Base-by-base conservation (phyloP, 2,888 invertebrate species). In the Crocallis elinguaria region DNA sequence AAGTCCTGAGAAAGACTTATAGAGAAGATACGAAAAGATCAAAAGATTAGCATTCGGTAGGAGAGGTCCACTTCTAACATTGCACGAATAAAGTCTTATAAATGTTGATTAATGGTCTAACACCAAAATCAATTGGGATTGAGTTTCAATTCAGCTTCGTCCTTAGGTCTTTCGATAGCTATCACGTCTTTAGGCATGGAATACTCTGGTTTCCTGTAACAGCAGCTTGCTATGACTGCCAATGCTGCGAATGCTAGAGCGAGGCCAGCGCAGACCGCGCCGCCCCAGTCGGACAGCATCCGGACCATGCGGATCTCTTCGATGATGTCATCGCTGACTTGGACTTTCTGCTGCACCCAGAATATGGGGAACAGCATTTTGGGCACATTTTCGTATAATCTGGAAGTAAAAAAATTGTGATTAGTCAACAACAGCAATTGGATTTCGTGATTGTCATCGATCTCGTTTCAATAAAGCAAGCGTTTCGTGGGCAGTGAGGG, bases 261-360 rank as follows among this genome's bases (percentile, higher is more conserved):
- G 0, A 77, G 66, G 58, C 80, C 82, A 0, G 87, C 83, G 71
- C 86, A 84, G 0, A 80, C 77, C 0, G 73, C 73, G 0, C 80
- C 79, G 3, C 91, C 91, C 89, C 90, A 90, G 48, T 89, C 89
- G 1, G 76, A 57, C 0, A 86, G 69, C 16, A 75, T 62, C 13
- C 88, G 79, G 1, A 85, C 87, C 23, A 71, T 57, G 0, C 76
- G 66, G n/a, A 96, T 76, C 42, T 93, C 92, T 0, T 82, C 74
- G 0, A 93, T 86, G 39, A 95, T 74, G 0, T 92, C 83, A 0
- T 93, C 88, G 0, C 93, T 93, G 0, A 95, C 87, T 9, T 82
- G 78, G 1, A 94, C 95, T 49, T 88, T 92, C 73, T 96, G 94
- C 69, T 95, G 94, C 67, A 97, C 95, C 96, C 96, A 97, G 53